Conservation (phyloP, 1,140 invertebrate species). For the Drosophila sproati region DNA sequence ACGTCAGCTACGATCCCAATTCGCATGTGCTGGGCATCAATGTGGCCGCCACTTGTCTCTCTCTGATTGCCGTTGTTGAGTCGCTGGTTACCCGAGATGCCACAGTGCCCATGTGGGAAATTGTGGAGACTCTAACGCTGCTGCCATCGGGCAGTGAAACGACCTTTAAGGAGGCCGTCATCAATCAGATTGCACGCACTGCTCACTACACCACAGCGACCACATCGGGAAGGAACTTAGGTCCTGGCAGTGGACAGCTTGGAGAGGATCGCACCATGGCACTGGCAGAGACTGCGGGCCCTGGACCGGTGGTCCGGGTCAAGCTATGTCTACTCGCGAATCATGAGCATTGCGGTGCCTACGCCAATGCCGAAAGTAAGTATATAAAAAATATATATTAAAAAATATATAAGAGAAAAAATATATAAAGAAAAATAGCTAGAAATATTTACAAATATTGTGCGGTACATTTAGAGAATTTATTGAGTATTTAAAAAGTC, state of each 20-base stretch:
- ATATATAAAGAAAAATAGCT: too few relatives aligned
- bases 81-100: conserved; percentile 86
- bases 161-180: conserved; percentile 88
- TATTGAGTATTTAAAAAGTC: too few relatives aligned
- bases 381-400: conserved; percentile 36
- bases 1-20: conserved; percentile 92
- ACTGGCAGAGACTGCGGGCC: conserved; percentile 85
- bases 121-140: conserved; percentile 89
- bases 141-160: conserved; percentile 88
- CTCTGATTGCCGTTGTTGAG: conserved; percentile 91
- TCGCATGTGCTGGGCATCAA: conserved; percentile 91
- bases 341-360: conserved; percentile 92
- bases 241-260: conserved; percentile 84
- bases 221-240: conserved; percentile 69
- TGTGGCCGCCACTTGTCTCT: conserved; percentile 90
- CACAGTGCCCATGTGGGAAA: conserved; percentile 88
- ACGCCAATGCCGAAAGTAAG: conserved; percentile 92
- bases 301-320: conserved; percentile 89
- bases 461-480: too few relatives aligned
- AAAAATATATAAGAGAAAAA: too few relatives aligned
- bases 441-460: too few relatives aligned
- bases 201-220: conserved; percentile 70
- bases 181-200: conserved; percentile 86
- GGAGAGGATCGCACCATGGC: conserved; percentile 85
- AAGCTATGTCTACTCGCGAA: conserved; percentile 92